Percentiles rank a stretch among this genome's conserved stretches.
phyloP scores from a whole-genome alignment of 2,113 vertebrate species.

The Hydrolagus affinis region DNA sequence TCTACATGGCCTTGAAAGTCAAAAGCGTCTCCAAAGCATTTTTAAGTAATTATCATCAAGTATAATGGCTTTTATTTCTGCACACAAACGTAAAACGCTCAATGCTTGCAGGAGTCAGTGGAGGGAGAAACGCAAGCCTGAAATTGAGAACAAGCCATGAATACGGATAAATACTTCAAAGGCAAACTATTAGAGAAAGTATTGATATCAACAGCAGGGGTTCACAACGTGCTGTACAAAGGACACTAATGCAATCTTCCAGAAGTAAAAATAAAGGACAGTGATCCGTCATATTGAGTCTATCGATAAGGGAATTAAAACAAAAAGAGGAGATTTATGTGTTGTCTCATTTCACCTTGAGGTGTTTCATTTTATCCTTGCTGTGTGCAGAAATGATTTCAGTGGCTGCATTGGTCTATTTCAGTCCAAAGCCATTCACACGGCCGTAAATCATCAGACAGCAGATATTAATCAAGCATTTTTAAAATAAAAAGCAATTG shows the following conservation, averaged over 20 bases:
- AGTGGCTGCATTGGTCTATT: not conserved
- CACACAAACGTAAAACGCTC: no score
- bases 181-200: no score
- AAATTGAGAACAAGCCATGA: no score
- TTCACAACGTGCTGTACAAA: not conserved
- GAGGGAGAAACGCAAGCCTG: no score
- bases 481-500: slow-evolving; percentile 16
- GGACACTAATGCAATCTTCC: not conserved
- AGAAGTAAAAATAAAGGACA: not conserved
- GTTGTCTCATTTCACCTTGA: slow-evolving; percentile 6
- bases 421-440: slow-evolving; percentile 2
- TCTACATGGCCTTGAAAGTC: no score
- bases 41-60: no score
- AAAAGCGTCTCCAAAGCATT: no score
- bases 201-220: no score
- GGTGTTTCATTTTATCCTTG: slow-evolving; percentile 19
- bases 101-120: no score
- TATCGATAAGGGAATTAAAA: not conserved
- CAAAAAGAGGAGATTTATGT: not conserved
- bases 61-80: no score
- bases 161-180: no score
- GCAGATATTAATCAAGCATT: slow-evolving; percentile 27
- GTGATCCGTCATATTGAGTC: not conserved
- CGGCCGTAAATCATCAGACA: not conserved
- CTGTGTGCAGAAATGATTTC: not conserved